phyloP scores from a whole-genome alignment of 2,888 invertebrate genomes.

The Odontomyia ornata region DNA sequence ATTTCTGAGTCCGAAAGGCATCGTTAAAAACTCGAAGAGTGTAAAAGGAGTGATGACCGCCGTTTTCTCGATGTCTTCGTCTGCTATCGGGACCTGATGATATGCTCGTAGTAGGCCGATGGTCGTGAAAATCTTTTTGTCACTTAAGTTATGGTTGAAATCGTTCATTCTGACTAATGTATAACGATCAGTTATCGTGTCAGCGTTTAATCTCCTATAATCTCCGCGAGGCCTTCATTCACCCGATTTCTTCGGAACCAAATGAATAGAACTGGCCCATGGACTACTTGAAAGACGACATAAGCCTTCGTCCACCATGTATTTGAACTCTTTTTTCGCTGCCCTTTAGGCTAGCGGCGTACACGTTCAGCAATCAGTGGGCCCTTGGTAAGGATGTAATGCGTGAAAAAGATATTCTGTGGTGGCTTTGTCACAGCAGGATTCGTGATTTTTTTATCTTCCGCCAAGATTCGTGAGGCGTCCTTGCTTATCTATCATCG shows the following conservation, averaged over 20 bases:
- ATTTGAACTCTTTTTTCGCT: too few species aligned
- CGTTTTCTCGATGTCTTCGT: conserved; percentile 54
- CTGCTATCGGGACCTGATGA: conserved; percentile 57
- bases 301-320: conserved; percentile 55
- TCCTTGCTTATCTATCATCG: too few species aligned
- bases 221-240: conserved; percentile 56
- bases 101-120: conserved; percentile 55
- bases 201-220: conserved; percentile 53
- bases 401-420: too few species aligned
- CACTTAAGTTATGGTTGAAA: too few species aligned
- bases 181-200: neutral
- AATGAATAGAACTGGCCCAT: conserved; percentile 60
- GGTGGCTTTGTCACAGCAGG: too few species aligned
- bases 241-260: conserved; percentile 53
- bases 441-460: too few species aligned
- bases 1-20: too few species aligned
- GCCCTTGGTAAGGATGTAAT: too few species aligned
- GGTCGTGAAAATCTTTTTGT: conserved; percentile 54
- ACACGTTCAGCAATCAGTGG: too few species aligned
- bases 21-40: too few species aligned
- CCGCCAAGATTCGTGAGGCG: too few species aligned
- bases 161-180: neutral
- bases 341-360: too few species aligned
- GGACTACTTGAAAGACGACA: conserved; percentile 59
- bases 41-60: conserved; percentile 58